A percentile compares a stretch with the other conserved stretches of the same genome.
Conservation (phyloP, 2,797 vertebrate species). For the Ctenopoma kingsleyae region DNA sequence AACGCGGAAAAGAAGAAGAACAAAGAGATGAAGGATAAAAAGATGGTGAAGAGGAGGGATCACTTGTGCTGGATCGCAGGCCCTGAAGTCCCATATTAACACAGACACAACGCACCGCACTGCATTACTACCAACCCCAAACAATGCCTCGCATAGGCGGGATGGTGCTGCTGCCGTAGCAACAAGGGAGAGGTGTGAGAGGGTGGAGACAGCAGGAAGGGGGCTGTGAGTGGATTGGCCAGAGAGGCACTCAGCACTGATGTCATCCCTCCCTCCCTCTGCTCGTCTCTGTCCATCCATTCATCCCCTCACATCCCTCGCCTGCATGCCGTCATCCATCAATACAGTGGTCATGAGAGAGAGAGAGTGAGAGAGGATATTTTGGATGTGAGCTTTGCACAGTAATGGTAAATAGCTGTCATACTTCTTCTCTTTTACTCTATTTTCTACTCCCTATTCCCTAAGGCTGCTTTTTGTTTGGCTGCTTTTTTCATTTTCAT, state of each 20-base stretch:
- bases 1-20: not conserved
- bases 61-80: conserved; percentile 38
- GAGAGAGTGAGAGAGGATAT: conserved; percentile 10
- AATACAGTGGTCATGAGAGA: conserved; percentile 50
- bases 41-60: conserved; percentile 8
- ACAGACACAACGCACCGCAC: conserved; percentile 28
- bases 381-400: conserved; percentile 15
- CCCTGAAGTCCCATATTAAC: conserved; percentile 22
- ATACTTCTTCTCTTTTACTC: conserved; percentile 12
- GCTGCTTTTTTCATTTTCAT: not conserved
- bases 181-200: conserved; percentile 77
- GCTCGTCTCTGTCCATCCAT: conserved; percentile 52
- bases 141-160: conserved; percentile 52
- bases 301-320: conserved; percentile 60
- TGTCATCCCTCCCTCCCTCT: conserved; percentile 63
- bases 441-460: conserved; percentile 12
- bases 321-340: conserved; percentile 68
- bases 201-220: conserved; percentile 53
- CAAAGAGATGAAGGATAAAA: conserved; percentile 5
- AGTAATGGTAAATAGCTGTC: conserved; percentile 40
- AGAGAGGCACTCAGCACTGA: conserved; percentile 53
- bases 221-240: conserved; percentile 63
- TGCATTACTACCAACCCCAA: conserved; percentile 63
- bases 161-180: conserved; percentile 76
- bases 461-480: not conserved